Evolutionary conservation across 2,113 vertebrate species (phyloP).

Genomic region (Crotalus helleri): DNA sequence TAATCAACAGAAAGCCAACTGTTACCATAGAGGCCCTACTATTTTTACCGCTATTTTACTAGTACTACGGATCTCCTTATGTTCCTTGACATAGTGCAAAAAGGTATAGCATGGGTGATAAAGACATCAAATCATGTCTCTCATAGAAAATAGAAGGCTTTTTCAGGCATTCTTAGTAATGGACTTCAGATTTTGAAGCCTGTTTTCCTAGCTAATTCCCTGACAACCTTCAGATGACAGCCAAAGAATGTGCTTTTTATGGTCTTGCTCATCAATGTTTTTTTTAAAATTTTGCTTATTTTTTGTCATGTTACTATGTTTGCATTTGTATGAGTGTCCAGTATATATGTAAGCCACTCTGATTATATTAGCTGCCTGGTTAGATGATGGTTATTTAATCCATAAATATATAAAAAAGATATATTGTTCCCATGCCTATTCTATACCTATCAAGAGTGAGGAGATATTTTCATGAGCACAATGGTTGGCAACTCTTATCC

Average conservation of each 20-base stretch:
- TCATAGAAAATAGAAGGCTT: background rate
- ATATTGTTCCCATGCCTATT: background rate
- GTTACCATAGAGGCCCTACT: background rate
- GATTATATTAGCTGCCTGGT: background rate
- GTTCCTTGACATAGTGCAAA: background rate
- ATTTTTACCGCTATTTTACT: background rate
- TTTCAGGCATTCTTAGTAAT: background rate
- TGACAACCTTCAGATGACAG: background rate
- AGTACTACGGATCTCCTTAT: background rate
- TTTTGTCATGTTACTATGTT: background rate
- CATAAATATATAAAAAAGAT: background rate
- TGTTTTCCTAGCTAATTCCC: background rate
- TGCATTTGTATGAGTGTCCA: background rate
- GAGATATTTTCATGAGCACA: background rate
- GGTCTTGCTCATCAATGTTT: background rate
- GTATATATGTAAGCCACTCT: background rate
- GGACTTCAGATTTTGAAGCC: background rate
- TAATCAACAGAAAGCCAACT: background rate
- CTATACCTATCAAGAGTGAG: background rate
- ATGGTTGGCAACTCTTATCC: background rate
- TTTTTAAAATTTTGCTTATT: background rate
- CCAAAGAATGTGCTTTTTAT: background rate
- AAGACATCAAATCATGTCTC: background rate
- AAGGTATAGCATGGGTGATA: background rate
- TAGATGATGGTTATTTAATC: background rate